phyloP scores from a whole-genome alignment of 2,888 invertebrate genomes.

The Gymnocheta viridis region DNA sequence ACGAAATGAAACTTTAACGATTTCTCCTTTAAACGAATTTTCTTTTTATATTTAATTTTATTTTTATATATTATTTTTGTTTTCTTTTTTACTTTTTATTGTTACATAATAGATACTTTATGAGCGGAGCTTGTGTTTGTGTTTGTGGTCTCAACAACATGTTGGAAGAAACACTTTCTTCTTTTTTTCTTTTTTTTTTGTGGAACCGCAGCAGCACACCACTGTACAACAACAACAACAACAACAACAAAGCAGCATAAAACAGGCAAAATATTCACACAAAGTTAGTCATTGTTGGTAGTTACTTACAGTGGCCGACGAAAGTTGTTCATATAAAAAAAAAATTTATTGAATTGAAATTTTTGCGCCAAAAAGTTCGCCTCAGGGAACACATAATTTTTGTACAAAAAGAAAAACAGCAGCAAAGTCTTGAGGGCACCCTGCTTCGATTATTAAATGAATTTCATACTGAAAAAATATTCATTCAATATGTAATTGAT shows the following conservation, averaged over 20 bases:
- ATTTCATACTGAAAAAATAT: too few species aligned
- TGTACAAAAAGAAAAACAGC: not conserved
- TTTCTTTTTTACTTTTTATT: slow-evolving; percentile 41
- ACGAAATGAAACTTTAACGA: slow-evolving; percentile 65
- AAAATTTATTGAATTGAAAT: too few species aligned
- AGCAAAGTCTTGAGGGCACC: too few species aligned
- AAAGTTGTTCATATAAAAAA: too few species aligned
- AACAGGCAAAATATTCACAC: slow-evolving; percentile 7
- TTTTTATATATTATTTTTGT: slow-evolving; percentile 7
- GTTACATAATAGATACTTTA: slow-evolving; percentile 61
- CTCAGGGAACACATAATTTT: too few species aligned
- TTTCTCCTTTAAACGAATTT: slow-evolving; percentile 66
- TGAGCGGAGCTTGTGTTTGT: slow-evolving; percentile 8
- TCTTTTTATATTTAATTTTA: slow-evolving; percentile 35
- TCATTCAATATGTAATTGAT: too few species aligned
- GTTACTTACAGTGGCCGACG: not conserved
- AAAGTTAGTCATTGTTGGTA: not conserved
- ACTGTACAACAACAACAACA: too few species aligned
- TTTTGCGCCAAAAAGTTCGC: too few species aligned
- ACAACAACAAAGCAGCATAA: not conserved
- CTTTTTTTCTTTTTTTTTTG: slow-evolving; percentile 48
- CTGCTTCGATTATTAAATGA: not conserved
- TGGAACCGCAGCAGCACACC: slow-evolving; percentile 21
- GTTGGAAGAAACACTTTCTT: slow-evolving; percentile 57
- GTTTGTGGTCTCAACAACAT: slow-evolving; percentile 23